phyloP scores from a whole-genome alignment of 30 jellyfish, hydroid and myxozoan species.

The Nemopilema nomurai region DNA sequence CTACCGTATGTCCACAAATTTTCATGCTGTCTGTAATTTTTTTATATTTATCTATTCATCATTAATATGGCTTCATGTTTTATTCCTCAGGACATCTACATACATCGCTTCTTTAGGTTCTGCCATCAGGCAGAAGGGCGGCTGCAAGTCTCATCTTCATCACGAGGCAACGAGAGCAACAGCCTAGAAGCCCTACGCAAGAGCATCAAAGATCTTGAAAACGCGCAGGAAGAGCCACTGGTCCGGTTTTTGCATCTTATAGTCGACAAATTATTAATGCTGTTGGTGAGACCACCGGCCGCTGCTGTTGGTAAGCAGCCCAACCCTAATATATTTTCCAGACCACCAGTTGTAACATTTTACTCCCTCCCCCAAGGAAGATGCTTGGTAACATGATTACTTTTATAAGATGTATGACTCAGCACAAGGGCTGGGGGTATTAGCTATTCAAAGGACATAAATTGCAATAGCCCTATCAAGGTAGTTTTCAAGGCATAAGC shows the following conservation, averaged over 20 bases:
- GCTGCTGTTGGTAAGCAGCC: conserved; percentile 70
- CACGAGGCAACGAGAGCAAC: conserved; percentile 71
- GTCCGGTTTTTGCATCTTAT: conserved; percentile 88
- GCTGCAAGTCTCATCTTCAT: conserved; percentile 65
- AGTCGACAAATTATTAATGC: conserved; percentile 88
- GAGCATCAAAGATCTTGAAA: conserved; percentile 88
- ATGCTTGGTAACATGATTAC: too few species aligned
- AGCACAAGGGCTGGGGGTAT: too few species aligned
- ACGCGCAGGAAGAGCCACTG: conserved; percentile 93
- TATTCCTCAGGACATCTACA: conserved; percentile 75
- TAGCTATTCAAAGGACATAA: too few species aligned
- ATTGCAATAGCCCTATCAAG: too few species aligned
- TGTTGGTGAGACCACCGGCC: conserved; percentile 93
- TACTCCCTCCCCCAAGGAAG: too few species aligned
- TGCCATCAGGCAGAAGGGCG: conserved; percentile 98
- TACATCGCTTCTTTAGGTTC: conserved; percentile 93
- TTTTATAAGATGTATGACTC: too few species aligned
- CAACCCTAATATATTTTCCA: too few species aligned
- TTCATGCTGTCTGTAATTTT: too few species aligned
- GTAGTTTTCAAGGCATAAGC: too few species aligned
- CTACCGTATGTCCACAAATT: too few species aligned
- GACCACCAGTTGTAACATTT: too few species aligned
- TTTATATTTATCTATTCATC: neutral
- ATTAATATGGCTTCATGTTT: neutral
- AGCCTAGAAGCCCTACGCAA: conserved; percentile 88